phyloP scores from a whole-genome alignment of 1,140 invertebrate species.

The Drosophila micromelanica region DNA sequence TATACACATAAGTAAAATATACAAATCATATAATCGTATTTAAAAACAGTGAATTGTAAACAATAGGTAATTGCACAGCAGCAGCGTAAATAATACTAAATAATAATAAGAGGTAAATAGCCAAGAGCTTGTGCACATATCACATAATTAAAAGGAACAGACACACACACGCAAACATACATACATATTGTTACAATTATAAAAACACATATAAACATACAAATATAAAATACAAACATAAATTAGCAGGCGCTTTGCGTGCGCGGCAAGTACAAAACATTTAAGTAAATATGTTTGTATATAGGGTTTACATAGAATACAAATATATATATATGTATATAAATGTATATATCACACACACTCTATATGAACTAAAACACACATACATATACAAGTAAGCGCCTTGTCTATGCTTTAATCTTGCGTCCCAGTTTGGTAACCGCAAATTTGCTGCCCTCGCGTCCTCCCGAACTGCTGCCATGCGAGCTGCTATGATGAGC shows the following conservation, averaged over 20 bases:
- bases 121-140: constrained; percentile 44
- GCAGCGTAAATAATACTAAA: constrained; percentile 47
- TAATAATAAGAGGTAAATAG: constrained; percentile 31
- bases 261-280: constrained; percentile 61
- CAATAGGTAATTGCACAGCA: constrained; percentile 53
- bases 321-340: constrained; percentile 45
- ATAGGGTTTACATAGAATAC: constrained; percentile 49
- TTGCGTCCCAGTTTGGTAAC: constrained; percentile 85
- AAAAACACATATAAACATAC: constrained; percentile 15
- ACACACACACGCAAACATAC: constrained; percentile 2
- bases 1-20: constrained; percentile 49
- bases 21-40: neutral
- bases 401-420: constrained; percentile 85
- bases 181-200: constrained; percentile 2
- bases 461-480: constrained; percentile 48
- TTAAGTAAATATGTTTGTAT: constrained; percentile 33
- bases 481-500: constrained; percentile 56
- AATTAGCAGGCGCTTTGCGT: constrained; percentile 23
- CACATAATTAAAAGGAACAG: constrained; percentile 43
- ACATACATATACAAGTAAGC: constrained; percentile 19
- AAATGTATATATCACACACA: constrained; percentile 40
- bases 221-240: constrained; percentile 15
- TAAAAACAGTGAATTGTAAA: constrained; percentile 24
- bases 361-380: constrained; percentile 36
- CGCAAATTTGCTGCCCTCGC: constrained; percentile 85